Conservation (phyloP, 2,888 invertebrate genomes). For the Schizotus pectinicornis region DNA sequence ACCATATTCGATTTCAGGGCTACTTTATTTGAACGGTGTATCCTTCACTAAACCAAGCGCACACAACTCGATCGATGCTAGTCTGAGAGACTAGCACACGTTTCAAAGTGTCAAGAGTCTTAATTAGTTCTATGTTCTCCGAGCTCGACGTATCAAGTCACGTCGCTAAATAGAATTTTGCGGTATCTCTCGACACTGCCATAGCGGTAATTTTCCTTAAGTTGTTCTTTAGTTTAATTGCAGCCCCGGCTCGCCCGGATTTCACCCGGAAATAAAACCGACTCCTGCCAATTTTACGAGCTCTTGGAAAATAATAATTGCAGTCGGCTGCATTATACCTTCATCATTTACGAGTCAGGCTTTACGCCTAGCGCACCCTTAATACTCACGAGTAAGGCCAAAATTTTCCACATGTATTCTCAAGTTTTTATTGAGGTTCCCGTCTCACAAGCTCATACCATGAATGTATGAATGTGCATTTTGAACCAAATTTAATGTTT, state of each 20-base stretch:
- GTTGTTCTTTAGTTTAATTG: conserved; percentile 19
- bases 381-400: no score
- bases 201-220: conserved; percentile 11
- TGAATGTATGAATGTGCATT: no score
- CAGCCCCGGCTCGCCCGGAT: neutral
- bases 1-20: neutral
- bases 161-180: conserved; percentile 25
- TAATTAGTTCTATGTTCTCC: conserved; percentile 31
- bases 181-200: conserved; percentile 7
- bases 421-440: no score
- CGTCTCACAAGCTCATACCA: no score
- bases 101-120: conserved; percentile 32
- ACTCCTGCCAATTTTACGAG: no score
- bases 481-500: no score
- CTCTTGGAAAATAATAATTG: no score
- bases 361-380: no score
- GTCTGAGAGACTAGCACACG: conserved; percentile 20
- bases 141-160: conserved; percentile 26
- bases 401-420: no score
- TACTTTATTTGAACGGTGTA: conserved; percentile 4
- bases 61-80: conserved; percentile 9
- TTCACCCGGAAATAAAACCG: conserved; percentile 3
- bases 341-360: no score
- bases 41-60: conserved; percentile 11
- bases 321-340: no score